Evolutionary conservation across 1,140 invertebrate species (phyloP).

Genomic region (Drosophila auraria): DNA sequence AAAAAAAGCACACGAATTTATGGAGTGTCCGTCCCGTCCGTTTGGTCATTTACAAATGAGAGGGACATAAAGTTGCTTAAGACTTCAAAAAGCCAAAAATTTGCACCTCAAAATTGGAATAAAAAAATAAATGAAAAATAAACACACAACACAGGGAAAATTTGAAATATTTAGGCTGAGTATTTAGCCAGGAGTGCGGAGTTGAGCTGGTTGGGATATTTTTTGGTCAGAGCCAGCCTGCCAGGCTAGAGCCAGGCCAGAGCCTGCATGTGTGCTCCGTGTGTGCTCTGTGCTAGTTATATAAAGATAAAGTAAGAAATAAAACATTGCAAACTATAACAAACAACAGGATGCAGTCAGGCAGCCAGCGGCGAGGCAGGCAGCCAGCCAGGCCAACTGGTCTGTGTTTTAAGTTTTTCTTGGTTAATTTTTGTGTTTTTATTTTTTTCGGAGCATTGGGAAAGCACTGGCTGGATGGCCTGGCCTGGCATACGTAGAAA

Average conservation of each 20-base stretch:
- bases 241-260: too few species aligned
- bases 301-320: constrained; percentile 80
- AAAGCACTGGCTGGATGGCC: constrained; percentile 34
- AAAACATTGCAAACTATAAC: constrained; percentile 77
- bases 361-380: constrained; percentile 13
- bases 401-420: constrained; percentile 42
- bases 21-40: constrained; percentile 18
- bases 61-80: constrained; percentile 45
- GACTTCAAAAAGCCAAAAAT: constrained; percentile 31
- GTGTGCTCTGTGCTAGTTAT: constrained; percentile 59
- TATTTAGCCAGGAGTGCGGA: constrained; percentile 39
- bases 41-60: constrained; percentile 38
- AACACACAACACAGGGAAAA: constrained; percentile 34
- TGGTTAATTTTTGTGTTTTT: constrained; percentile 11
- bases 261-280: constrained; percentile 39
- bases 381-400: constrained; percentile 50
- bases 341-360: constrained; percentile 79
- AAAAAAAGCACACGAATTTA: constrained; percentile 19
- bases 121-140: constrained; percentile 11
- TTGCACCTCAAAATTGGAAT: constrained; percentile 46
- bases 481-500: constrained; percentile 59
- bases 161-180: constrained; percentile 72
- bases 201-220: constrained; percentile 17
- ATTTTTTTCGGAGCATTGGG: constrained; percentile 57
- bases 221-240: too few species aligned